These are phyloP conservation scores for Hanleya hanleyi DNA, from an alignment of 2,888 invertebrate genomes.

Conservation along the genomic window DNA sequence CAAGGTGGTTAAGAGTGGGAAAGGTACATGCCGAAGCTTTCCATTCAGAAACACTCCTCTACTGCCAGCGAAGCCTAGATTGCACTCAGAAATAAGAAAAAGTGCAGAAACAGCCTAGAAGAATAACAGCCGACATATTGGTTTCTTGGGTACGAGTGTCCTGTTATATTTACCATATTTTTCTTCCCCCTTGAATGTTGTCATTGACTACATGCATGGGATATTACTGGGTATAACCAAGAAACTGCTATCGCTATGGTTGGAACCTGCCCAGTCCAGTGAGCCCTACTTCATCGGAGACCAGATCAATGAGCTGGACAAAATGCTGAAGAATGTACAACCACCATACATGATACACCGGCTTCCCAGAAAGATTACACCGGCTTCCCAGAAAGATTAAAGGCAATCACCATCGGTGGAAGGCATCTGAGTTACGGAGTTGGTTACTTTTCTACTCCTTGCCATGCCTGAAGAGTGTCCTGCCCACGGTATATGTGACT, in stretches of 20 bases:
- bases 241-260: slow-evolving; percentile 28
- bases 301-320: slow-evolving; percentile 26
- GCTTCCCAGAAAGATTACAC: slow-evolving; percentile 7
- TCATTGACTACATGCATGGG: slow-evolving; percentile 39
- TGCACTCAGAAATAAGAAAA: background rate
- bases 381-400: slow-evolving; percentile 9
- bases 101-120: slow-evolving; percentile 17
- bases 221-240: slow-evolving; percentile 29
- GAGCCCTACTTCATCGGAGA: slow-evolving; percentile 21
- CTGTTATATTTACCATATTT: slow-evolving; percentile 25
- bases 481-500: slow-evolving; percentile 22
- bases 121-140: slow-evolving; percentile 18
- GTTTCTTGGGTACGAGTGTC: slow-evolving; percentile 27
- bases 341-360: slow-evolving; percentile 23
- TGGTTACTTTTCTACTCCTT: slow-evolving; percentile 37
- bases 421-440: slow-evolving; percentile 32
- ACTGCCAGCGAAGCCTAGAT: background rate
- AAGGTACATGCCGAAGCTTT: slow-evolving; percentile 30
- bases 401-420: slow-evolving; percentile 32
- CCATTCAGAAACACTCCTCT: slow-evolving; percentile 12
- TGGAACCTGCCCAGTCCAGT: slow-evolving; percentile 14
- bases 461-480: slow-evolving; percentile 19
- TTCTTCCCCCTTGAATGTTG: slow-evolving; percentile 22
- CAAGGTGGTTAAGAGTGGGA: slow-evolving; percentile 23
- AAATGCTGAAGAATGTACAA: slow-evolving; percentile 18